Evolutionary conservation across 2,888 invertebrate species (phyloP), one percentile per base, ranked within the genome.

Genomic region (Ectemnius lituratus): DNA sequence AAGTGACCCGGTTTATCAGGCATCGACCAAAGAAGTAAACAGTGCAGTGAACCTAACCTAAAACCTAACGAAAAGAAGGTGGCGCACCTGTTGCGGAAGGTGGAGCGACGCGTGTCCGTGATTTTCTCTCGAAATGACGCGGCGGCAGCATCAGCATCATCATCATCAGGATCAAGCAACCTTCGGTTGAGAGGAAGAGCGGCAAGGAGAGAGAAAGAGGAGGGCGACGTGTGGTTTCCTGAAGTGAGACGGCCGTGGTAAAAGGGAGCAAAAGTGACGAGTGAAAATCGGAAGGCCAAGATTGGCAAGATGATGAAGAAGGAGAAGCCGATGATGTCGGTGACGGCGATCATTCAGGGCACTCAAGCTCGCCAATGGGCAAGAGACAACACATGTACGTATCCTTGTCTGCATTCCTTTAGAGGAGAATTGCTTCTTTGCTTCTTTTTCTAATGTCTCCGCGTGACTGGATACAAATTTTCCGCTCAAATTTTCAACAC

Each of bases 291-390:
- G 67, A 66, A 73, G 62, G 66, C 58, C 60, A 80, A 67, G 75
- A 62, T 73, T 62, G 57, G 60, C 86, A 92, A 91, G 87, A 94
- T 95, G 95, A 94, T 96, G 94, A 96, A 96, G 93, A 96, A 96
- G 92, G 96, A 96, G 92, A 96, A 96, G 91, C 96, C 96, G 87
- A 96, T 96, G 93, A 95, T 96, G 95, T 95, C 95, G 90, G 96
- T 96, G 89, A 95, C 96, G 88, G 95, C 96, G 87, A 94, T 96
- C 90, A 96, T 96, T 89, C 94, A 94, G 88, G 94, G 93, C 77
- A 92, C 93, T 66, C 93, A 93, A 86, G 92, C 92, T 46, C 93
- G 93, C 81, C 94, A 94, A 91, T 94, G 94, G 94, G 93, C 93
- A 85, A 90, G 93, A 79, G 91, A 93, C 90, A 91, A 94, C 91